Conservation (phyloP, 1,140 invertebrate genomes). For the Dufourea novaeangliae region DNA sequence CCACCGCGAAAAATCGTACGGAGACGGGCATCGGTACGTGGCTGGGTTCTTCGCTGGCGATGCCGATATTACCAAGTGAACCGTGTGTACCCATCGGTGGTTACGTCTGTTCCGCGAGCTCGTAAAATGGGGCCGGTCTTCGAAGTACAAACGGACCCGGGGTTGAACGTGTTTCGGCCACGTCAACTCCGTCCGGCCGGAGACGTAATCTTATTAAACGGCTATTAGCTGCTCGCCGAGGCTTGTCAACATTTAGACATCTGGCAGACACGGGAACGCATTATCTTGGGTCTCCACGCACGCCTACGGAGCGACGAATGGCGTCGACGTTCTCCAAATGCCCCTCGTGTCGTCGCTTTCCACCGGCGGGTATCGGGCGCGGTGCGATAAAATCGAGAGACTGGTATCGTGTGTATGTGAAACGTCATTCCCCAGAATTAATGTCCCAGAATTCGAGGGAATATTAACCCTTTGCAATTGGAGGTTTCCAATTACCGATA, state of each 20-base stretch:
- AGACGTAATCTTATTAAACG: slow-evolving; percentile 81
- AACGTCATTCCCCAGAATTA: too few species aligned
- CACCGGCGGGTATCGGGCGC: too few species aligned
- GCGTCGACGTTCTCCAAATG: slow-evolving; percentile 41
- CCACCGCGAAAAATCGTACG: slow-evolving; percentile 63
- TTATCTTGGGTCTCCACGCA: slow-evolving; percentile 71
- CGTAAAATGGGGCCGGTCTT: slow-evolving; percentile 72
- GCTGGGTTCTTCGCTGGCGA: slow-evolving; percentile 8
- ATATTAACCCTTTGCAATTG: too few species aligned
- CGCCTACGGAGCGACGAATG: slow-evolving; percentile 71
- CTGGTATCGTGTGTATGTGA: too few species aligned
- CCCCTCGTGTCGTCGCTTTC: neutral
- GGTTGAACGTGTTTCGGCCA: slow-evolving; percentile 72
- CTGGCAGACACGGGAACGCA: slow-evolving; percentile 77
- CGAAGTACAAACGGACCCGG: slow-evolving; percentile 63
- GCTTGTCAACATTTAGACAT: slow-evolving; percentile 81
- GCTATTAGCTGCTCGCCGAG: slow-evolving; percentile 79
- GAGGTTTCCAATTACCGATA: too few species aligned
- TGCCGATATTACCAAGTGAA: slow-evolving; percentile 44
- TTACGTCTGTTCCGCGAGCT: slow-evolving; percentile 66
- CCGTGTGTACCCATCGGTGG: slow-evolving; percentile 56
- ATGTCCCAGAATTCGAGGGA: too few species aligned
- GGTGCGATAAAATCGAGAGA: too few species aligned
- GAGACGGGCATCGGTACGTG: slow-evolving; percentile 21
- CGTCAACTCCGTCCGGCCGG: slow-evolving; percentile 74